Conservation (phyloP, 2,113 vertebrate species). For the Corythornis vintsioides region DNA sequence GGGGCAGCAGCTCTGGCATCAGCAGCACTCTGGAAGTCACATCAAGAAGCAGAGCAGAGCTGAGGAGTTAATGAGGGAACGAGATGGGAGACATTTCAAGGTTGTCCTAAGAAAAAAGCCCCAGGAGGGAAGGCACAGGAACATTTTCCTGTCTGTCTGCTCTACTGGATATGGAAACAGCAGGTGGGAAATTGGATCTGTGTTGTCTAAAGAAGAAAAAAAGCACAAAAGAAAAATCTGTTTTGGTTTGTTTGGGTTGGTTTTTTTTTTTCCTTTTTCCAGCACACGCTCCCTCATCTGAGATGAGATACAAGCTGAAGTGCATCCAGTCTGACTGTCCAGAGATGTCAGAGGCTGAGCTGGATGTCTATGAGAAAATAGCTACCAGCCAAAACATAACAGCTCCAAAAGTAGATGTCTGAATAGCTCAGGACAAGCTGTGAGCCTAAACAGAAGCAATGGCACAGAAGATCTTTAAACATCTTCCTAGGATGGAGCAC, state of each 20-base stretch:
- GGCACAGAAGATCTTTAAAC: slow-evolving; percentile 12
- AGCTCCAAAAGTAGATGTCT: background rate
- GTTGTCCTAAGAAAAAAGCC: background rate
- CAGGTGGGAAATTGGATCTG: background rate
- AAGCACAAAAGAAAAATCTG: accelerated
- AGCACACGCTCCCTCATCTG: background rate
- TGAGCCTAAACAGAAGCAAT: background rate
- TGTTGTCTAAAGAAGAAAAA: background rate
- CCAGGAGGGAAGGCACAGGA: background rate
- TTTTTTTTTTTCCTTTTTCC: background rate
- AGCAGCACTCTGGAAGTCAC: background rate
- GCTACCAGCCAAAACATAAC: slow-evolving; percentile 15
- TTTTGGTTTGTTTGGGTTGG: no score
- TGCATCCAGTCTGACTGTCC: background rate
- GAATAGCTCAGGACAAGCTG: background rate
- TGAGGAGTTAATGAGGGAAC: background rate
- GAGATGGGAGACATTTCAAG: background rate
- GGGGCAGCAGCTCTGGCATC: background rate
- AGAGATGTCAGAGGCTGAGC: background rate
- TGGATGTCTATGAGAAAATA: background rate
- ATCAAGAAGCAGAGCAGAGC: background rate
- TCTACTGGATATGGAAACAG: background rate
- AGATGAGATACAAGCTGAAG: slow-evolving; percentile 24
- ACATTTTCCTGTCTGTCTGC: background rate
- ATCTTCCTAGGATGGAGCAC: background rate